Conservation (phyloP, 2,113 vertebrate species). For the Macrotis lagotis region DNA sequence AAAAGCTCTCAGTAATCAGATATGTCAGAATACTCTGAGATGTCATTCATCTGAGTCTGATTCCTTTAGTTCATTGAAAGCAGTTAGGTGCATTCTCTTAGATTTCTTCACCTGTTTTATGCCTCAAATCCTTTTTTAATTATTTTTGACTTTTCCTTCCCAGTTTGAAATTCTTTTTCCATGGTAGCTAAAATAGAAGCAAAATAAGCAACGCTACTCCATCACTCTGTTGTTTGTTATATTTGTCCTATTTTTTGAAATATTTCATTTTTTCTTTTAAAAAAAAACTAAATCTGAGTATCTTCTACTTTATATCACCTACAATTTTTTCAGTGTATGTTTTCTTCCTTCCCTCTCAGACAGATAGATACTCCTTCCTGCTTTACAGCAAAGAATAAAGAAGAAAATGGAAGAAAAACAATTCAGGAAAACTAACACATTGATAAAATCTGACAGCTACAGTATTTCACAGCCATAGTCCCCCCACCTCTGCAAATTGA, state of each 20-base stretch:
- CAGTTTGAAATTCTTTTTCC: not conserved
- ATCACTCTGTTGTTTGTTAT: not conserved
- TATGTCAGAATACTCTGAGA: not conserved
- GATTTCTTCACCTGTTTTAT: not conserved
- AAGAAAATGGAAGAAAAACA: not conserved
- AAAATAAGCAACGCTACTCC: not conserved
- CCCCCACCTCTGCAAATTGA: not conserved
- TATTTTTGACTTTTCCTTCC: not conserved
- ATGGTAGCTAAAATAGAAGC: not conserved
- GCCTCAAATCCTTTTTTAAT: not conserved
- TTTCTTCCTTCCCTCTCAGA: not conserved
- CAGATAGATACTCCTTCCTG: not conserved
- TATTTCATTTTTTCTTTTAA: not conserved
- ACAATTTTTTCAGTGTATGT: not conserved
- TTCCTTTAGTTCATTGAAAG: not conserved
- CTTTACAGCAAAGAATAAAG: not conserved
- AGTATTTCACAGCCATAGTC: not conserved
- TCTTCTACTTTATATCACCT: not conserved
- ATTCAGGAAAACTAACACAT: not conserved
- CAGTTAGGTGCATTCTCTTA: not conserved
- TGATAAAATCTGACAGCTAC: not conserved
- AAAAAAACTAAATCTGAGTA: not conserved
- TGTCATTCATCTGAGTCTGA: not conserved
- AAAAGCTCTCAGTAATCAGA: not conserved
- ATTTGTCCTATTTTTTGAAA: not conserved